Evolutionary conservation across 1,140 invertebrate species (phyloP).

Genomic region (Apocrypta bakeri): DNA sequence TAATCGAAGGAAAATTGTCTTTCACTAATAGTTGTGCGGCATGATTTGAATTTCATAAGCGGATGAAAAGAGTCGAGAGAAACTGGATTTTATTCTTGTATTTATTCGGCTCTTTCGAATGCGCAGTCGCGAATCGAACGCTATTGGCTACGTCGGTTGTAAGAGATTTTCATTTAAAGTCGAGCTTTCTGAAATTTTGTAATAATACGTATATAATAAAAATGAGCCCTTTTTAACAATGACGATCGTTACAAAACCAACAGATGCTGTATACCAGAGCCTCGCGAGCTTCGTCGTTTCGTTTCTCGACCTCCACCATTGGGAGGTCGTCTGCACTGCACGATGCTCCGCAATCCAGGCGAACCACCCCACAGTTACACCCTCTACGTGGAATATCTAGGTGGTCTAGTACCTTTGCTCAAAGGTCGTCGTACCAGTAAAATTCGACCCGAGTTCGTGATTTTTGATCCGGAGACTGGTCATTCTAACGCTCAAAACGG

Average conservation of each 20-base stretch:
- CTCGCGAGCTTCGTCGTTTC: slow-evolving; percentile 90
- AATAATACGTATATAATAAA: too few relatives aligned
- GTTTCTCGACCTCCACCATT: slow-evolving; percentile 92
- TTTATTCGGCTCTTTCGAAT: too few relatives aligned
- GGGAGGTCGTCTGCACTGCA: slow-evolving; percentile 92
- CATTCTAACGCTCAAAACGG: slow-evolving; percentile 30
- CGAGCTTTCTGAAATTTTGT: too few relatives aligned
- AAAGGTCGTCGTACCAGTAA: slow-evolving; percentile 97
- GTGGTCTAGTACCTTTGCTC: slow-evolving; percentile 95
- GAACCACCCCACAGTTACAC: slow-evolving; percentile 90
- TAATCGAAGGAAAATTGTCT: neutral
- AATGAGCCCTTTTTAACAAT: too few relatives aligned
- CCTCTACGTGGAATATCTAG: slow-evolving; percentile 96
- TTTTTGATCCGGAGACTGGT: slow-evolving; percentile 91
- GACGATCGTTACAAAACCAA: neutral
- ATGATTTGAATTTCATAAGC: too few relatives aligned
- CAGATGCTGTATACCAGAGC: slow-evolving; percentile 95
- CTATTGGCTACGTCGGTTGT: too few relatives aligned
- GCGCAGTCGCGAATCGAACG: too few relatives aligned
- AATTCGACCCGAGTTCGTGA: slow-evolving; percentile 97
- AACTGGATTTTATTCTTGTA: too few relatives aligned
- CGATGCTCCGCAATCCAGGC: slow-evolving; percentile 91
- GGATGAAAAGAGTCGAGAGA: too few relatives aligned
- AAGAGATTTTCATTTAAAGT: too few relatives aligned
- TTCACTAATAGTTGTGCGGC: neutral